These are phyloP conservation scores for Nemurella pictetii DNA, from an alignment of 2,888 invertebrate species.

Conservation along the genomic window DNA sequence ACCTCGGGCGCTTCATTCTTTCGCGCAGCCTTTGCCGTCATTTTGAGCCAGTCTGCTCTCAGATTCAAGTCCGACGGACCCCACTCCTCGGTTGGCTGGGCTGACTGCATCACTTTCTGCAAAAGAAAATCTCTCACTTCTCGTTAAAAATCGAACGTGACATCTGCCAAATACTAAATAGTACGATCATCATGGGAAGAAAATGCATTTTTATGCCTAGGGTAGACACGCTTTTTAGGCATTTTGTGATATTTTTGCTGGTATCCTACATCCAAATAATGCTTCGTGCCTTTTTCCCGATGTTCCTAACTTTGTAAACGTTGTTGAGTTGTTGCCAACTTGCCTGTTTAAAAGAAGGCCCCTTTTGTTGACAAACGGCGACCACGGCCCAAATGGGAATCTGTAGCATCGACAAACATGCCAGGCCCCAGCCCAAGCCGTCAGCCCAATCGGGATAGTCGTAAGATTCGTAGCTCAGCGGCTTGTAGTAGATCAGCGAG, in stretches of 20 bases:
- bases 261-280: too few relatives aligned
- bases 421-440: slow-evolving; percentile 47
- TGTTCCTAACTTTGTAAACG: too few relatives aligned
- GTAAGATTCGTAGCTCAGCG: slow-evolving; percentile 47
- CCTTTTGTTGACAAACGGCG: slow-evolving; percentile 45
- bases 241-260: too few relatives aligned
- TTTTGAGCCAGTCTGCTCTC: slow-evolving; percentile 62
- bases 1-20: neutral
- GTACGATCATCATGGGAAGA: neutral
- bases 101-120: slow-evolving; percentile 55
- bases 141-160: too few relatives aligned
- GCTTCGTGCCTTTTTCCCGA: too few relatives aligned
- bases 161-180: neutral
- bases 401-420: slow-evolving; percentile 47
- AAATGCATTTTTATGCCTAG: too few relatives aligned
- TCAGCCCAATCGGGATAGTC: slow-evolving; percentile 49
- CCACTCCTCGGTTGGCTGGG: slow-evolving; percentile 61
- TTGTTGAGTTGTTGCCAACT: too few relatives aligned
- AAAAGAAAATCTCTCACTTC: slow-evolving; percentile 43
- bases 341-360: slow-evolving; percentile 42
- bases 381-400: slow-evolving; percentile 48
- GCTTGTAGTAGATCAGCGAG: slow-evolving; percentile 47
- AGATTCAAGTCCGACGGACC: slow-evolving; percentile 62
- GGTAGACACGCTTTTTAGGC: too few relatives aligned
- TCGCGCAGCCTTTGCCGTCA: slow-evolving; percentile 46